These are phyloP conservation scores for Aythya fuligula DNA, from an alignment of 2,797 vertebrate genomes.

Conservation along the genomic window DNA sequence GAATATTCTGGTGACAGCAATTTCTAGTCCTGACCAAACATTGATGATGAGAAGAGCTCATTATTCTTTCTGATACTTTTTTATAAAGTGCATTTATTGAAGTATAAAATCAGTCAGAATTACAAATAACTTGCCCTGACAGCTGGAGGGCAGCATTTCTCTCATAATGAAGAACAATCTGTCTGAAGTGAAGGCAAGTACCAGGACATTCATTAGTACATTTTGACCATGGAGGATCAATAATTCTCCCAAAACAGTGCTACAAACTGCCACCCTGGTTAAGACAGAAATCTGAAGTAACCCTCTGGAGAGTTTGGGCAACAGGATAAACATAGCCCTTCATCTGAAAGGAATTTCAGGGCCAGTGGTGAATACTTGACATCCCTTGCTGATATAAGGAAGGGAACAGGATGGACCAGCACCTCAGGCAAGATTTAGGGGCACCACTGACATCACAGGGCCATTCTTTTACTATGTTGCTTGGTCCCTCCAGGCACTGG, in stretches of 20 bases:
- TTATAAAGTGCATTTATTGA: neutral
- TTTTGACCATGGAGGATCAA: neutral
- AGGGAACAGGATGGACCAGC: neutral
- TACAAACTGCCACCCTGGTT: neutral
- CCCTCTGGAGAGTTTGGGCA: neutral
- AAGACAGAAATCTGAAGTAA: neutral
- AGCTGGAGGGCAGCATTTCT: conserved; percentile 68
- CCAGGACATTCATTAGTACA: neutral
- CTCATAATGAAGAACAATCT: conserved; percentile 6
- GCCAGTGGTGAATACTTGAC: neutral
- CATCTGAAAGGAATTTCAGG: neutral
- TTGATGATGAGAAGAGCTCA: neutral
- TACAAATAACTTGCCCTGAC: conserved; percentile 61
- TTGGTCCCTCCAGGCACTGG: rapidly evolving
- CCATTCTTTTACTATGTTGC: rapidly evolving
- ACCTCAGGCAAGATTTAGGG: neutral
- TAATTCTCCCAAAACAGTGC: neutral
- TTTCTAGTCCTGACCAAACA: neutral
- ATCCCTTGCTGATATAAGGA: neutral
- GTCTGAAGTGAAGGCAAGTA: neutral
- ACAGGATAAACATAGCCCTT: neutral
- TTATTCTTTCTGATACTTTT: neutral
- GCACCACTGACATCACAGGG: rapidly evolving
- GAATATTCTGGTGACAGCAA: neutral
- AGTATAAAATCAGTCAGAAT: neutral